These are phyloP conservation scores for Agrochola litura DNA, from an alignment of 2,888 invertebrate species.

Conservation along the genomic window DNA sequence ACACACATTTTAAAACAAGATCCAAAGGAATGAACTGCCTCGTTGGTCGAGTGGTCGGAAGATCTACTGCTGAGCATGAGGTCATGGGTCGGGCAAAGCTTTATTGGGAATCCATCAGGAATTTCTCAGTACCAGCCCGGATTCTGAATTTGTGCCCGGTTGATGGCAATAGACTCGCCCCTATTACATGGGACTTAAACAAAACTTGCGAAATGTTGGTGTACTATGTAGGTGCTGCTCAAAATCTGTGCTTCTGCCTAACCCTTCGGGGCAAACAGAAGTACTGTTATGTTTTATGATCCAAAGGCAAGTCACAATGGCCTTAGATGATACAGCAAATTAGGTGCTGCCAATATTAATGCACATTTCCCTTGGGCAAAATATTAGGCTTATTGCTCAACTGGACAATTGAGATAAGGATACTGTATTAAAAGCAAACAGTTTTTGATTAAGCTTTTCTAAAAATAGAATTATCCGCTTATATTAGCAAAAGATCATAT, in stretches of 20 bases:
- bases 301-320: not conserved
- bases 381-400: constrained; percentile 7
- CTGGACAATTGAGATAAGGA: constrained; percentile 16
- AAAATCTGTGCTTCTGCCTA: too few species aligned
- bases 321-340: not conserved
- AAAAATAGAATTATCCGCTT: not conserved
- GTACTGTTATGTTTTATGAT: not conserved
- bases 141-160: too few species aligned
- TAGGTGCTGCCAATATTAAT: not conserved
- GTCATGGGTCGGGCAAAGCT: too few species aligned
- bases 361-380: not conserved
- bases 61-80: too few species aligned
- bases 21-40: too few species aligned
- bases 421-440: not conserved
- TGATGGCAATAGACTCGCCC: too few species aligned
- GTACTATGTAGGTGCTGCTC: too few species aligned
- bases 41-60: too few species aligned
- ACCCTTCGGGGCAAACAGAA: not conserved
- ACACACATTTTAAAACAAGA: not conserved
- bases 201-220: too few species aligned
- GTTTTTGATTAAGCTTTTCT: not conserved
- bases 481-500: not conserved
- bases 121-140: too few species aligned
- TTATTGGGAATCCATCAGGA: too few species aligned
- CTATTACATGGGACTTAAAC: too few species aligned